phyloP scores from a whole-genome alignment of 2,113 vertebrate genomes.

The Panthera leo region DNA sequence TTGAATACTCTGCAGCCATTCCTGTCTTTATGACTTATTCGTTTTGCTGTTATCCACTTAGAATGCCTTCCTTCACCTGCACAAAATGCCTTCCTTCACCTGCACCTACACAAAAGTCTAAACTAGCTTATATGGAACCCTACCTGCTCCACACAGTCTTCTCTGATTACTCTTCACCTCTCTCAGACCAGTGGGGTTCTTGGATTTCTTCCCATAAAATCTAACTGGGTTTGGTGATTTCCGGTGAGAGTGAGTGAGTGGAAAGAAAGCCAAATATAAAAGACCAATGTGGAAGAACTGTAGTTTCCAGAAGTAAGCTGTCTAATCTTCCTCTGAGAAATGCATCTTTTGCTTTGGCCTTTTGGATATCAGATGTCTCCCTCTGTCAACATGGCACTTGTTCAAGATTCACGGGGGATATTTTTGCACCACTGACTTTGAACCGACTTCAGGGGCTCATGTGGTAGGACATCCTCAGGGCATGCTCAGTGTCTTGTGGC shows the following conservation, averaged over 20 bases:
- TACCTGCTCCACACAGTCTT: not conserved
- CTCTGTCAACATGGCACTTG: not conserved
- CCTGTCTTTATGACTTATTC: not conserved
- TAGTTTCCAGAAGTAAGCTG: not conserved
- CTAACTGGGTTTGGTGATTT: not conserved
- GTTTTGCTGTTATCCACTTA: not conserved
- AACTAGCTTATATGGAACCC: not conserved
- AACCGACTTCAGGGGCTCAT: not conserved
- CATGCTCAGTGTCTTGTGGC: not conserved
- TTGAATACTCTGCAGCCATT: not conserved
- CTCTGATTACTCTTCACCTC: not conserved
- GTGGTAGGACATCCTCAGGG: not conserved
- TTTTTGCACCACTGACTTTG: conserved; percentile 25
- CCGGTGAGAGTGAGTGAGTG: not conserved
- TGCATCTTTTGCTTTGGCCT: not conserved
- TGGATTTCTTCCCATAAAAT: not conserved
- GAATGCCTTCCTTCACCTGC: not conserved
- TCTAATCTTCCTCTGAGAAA: not conserved
- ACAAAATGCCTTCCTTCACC: too few relatives aligned
- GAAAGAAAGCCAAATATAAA: not conserved
- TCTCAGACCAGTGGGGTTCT: not conserved
- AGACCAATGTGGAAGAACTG: not conserved
- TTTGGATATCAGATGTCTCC: not conserved
- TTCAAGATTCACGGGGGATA: not conserved
- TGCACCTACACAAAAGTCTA: not conserved